Conservation (phyloP, 2,888 invertebrate genomes). For the Villa cingulata region DNA sequence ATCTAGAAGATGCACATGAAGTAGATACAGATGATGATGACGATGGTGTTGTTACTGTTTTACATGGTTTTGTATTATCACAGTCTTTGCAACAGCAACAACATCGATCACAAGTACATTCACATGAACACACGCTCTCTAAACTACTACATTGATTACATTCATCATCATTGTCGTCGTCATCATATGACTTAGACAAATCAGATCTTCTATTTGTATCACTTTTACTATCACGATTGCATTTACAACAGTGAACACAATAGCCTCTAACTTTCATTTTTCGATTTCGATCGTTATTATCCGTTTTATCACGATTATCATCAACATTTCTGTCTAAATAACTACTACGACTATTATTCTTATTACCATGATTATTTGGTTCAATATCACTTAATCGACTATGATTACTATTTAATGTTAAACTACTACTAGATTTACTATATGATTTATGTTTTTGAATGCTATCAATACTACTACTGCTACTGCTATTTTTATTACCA, state of each 20-base stretch:
- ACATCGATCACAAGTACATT: slow-evolving; percentile 26
- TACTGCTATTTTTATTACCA: slow-evolving; percentile 10
- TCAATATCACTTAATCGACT: slow-evolving; percentile 9
- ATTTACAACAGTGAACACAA: slow-evolving; percentile 4
- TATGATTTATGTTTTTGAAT: no score
- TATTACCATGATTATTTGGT: background rate
- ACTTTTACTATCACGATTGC: background rate
- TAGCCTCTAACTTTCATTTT: background rate
- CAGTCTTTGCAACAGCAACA: slow-evolving; percentile 18
- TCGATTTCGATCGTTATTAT: no score
- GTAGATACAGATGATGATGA: background rate
- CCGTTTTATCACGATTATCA: background rate
- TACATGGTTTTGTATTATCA: slow-evolving; percentile 8
- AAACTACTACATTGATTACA: slow-evolving; percentile 21
- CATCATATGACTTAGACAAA: background rate
- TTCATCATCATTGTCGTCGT: background rate
- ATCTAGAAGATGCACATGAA: slow-evolving; percentile 11
- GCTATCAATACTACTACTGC: background rate
- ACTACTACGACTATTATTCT: slow-evolving; percentile 4
- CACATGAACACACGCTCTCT: slow-evolving; percentile 29
- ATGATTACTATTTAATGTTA: slow-evolving; percentile 4
- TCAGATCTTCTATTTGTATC: background rate
- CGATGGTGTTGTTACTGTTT: slow-evolving; percentile 11
- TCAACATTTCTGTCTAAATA: slow-evolving; percentile 3
- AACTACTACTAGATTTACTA: background rate